Conservation (phyloP, 2,888 invertebrate species). For the Trachelus tabidus region DNA sequence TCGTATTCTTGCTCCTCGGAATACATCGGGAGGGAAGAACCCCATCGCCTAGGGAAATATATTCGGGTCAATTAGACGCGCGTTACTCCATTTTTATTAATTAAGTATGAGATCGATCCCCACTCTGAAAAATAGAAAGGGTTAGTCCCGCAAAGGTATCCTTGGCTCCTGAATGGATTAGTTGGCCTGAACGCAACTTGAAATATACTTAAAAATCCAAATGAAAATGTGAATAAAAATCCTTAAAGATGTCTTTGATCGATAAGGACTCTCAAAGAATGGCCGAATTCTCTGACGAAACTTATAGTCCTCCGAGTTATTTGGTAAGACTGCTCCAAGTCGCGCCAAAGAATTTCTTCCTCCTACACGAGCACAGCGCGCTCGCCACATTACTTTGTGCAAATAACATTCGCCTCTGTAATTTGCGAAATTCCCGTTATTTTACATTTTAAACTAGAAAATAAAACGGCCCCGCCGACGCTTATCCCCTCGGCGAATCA, state of each 20-base stretch:
- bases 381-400: conserved; percentile 50
- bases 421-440: conserved; percentile 56
- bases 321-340: not conserved
- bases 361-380: conserved; percentile 24
- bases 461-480: conserved; percentile 47
- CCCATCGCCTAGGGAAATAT: not conserved
- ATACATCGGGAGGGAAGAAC: not conserved
- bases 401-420: conserved; percentile 47
- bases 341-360: not conserved
- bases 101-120: not conserved
- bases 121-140: not conserved
- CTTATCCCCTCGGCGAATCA: conserved; percentile 56
- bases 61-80: not conserved
- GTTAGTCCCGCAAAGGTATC: not conserved
- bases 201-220: not conserved
- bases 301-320: not conserved
- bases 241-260: not conserved
- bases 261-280: not conserved
- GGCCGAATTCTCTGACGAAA: not conserved
- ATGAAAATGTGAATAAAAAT: not conserved
- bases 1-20: not conserved
- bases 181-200: not conserved
- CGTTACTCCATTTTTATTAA: not conserved
- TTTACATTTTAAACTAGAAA: conserved; percentile 56
- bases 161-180: not conserved